phyloP scores from a whole-genome alignment of 1,140 invertebrate species.

The Apis florea region DNA sequence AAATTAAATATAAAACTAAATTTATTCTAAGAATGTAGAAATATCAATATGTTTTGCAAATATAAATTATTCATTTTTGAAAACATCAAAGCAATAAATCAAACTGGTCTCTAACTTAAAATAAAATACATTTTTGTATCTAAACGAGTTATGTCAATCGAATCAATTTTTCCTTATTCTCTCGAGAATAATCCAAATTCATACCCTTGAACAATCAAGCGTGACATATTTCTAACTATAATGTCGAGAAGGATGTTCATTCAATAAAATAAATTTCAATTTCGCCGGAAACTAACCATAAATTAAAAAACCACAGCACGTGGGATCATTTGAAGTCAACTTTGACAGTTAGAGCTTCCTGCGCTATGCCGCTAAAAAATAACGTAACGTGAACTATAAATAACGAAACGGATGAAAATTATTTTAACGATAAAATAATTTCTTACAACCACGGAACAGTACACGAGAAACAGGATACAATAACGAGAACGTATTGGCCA shows the following conservation, averaged over 20 bases:
- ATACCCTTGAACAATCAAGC: not conserved
- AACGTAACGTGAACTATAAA: not conserved
- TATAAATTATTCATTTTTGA: not conserved
- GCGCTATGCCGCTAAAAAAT: not conserved
- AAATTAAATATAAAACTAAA: no score
- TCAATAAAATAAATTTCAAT: not conserved
- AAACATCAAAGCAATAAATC: not conserved
- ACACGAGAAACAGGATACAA: not conserved
- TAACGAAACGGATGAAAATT: not conserved
- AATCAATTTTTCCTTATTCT: not conserved
- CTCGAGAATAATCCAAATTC: not conserved
- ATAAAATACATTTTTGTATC: not conserved
- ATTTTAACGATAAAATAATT: conserved; percentile 5
- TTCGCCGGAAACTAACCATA: not conserved
- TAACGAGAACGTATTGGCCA: not conserved
- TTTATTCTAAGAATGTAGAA: no score
- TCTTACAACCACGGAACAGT: not conserved
- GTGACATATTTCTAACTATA: not conserved
- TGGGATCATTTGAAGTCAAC: not conserved
- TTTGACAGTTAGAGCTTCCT: conserved; percentile 11
- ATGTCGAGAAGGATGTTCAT: not conserved
- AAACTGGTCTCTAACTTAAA: not conserved
- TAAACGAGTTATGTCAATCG: not conserved
- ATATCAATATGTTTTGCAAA: no score
- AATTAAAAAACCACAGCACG: not conserved